Conservation (phyloP, 2,888 invertebrate genomes). For the Lasius fuliginosus region DNA sequence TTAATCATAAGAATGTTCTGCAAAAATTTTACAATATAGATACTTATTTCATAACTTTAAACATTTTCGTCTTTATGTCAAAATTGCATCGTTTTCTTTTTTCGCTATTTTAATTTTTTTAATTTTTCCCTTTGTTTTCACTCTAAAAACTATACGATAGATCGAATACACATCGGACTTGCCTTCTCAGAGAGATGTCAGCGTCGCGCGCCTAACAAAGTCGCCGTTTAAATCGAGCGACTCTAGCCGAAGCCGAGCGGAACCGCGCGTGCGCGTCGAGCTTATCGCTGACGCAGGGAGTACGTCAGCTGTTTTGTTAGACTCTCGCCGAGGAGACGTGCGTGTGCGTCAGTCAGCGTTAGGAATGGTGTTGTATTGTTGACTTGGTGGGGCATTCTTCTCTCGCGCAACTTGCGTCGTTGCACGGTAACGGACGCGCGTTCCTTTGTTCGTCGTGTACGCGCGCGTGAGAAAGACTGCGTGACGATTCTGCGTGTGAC, state of each 20-base stretch:
- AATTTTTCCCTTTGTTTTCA: neutral
- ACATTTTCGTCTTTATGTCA: neutral
- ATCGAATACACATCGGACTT: neutral
- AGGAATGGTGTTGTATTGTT: constrained; percentile 73
- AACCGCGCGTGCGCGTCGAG: constrained; percentile 69
- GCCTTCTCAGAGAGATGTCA: neutral
- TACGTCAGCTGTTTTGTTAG: constrained; percentile 83
- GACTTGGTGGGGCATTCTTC: constrained; percentile 69
- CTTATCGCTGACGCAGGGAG: constrained; percentile 77
- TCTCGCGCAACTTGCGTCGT: constrained; percentile 64
- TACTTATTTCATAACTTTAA: neutral
- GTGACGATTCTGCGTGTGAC: constrained; percentile 27
- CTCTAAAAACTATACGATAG: neutral
- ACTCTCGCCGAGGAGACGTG: constrained; percentile 64
- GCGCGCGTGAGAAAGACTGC: constrained; percentile 16
- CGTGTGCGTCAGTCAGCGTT: constrained; percentile 59
- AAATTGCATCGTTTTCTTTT: neutral
- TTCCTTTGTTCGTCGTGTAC: constrained; percentile 74
- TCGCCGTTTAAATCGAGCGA: constrained; percentile 14
- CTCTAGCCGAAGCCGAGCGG: neutral
- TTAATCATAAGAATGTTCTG: no score
- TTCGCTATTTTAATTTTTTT: neutral
- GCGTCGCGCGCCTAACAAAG: neutral
- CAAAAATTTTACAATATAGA: neutral
- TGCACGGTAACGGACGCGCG: constrained; percentile 54